phyloP scores from a whole-genome alignment of 2,888 invertebrate species.

The Aelia acuminata region DNA sequence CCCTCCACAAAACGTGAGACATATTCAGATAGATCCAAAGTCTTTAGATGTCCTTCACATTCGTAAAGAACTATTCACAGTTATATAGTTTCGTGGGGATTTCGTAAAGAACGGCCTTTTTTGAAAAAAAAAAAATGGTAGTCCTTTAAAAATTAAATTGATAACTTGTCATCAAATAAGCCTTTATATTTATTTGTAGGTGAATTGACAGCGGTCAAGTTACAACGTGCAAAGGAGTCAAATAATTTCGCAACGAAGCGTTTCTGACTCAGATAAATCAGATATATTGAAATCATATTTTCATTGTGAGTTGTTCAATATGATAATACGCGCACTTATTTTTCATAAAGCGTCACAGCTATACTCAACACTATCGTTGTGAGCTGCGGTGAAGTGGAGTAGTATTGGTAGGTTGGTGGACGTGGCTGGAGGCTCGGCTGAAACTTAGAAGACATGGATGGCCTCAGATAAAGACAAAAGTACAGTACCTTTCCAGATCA shows the following conservation, averaged over 20 bases:
- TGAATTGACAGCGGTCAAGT: too few species aligned
- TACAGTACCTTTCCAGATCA: slow-evolving; percentile 61
- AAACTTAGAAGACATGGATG: slow-evolving; percentile 28
- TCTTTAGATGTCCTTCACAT: background rate
- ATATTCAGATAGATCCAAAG: background rate
- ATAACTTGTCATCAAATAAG: background rate
- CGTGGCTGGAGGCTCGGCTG: background rate
- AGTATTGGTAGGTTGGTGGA: too few species aligned
- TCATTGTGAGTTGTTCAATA: background rate
- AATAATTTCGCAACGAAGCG: background rate
- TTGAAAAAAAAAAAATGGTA: too few species aligned
- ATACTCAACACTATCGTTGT: background rate
- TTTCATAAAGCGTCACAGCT: background rate
- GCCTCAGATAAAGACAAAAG: slow-evolving; percentile 41
- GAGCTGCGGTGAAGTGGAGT: background rate
- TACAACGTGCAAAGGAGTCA: background rate
- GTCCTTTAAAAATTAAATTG: too few species aligned
- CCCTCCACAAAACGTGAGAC: slow-evolving; percentile 19
- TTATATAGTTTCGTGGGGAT: background rate
- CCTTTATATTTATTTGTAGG: background rate
- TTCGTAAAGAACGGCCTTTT: too few species aligned
- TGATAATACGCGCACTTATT: slow-evolving; percentile 1
- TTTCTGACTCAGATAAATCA: background rate
- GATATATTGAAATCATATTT: background rate
- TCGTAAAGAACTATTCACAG: background rate